Percentiles rank a stretch among this genome's conserved stretches.
These are phyloP conservation scores for Gavia stellata DNA, from an alignment of 2,113 vertebrate species.

Conservation along the genomic window DNA sequence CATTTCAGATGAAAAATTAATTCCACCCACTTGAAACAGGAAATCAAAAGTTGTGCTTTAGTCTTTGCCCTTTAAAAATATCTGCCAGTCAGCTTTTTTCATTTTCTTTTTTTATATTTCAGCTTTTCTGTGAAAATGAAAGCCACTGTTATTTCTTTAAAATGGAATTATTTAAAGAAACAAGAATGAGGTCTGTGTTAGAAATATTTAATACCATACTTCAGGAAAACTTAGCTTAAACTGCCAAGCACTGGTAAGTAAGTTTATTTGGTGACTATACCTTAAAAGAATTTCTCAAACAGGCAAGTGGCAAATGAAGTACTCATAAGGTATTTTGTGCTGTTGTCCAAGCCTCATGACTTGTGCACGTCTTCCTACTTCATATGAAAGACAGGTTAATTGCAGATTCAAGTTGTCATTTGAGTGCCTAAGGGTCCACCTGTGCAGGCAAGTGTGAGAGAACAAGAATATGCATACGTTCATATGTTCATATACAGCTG, in stretches of 20 bases:
- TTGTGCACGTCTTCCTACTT: not conserved
- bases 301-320: not conserved
- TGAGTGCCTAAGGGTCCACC: not conserved
- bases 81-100: not conserved
- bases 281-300: not conserved
- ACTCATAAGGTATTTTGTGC: not conserved
- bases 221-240: not conserved
- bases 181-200: not conserved
- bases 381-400: not conserved
- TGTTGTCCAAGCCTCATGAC: not conserved
- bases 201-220: not conserved
- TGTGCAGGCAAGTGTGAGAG: not conserved
- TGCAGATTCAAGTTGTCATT: not conserved
- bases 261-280: not conserved
- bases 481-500: not conserved
- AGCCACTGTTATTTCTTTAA: not conserved
- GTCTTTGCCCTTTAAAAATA: constrained; percentile 24
- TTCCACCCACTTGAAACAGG: constrained; percentile 32
- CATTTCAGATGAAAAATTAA: constrained; percentile 30
- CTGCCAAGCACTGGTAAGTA: not conserved
- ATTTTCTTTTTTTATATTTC: not conserved
- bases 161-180: not conserved
- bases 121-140: not conserved
- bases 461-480: not conserved
- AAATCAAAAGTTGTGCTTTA: constrained; percentile 2